Base-by-base conservation (phyloP, 2,113 vertebrate genomes). In the Cinclus mexicanus region DNA sequence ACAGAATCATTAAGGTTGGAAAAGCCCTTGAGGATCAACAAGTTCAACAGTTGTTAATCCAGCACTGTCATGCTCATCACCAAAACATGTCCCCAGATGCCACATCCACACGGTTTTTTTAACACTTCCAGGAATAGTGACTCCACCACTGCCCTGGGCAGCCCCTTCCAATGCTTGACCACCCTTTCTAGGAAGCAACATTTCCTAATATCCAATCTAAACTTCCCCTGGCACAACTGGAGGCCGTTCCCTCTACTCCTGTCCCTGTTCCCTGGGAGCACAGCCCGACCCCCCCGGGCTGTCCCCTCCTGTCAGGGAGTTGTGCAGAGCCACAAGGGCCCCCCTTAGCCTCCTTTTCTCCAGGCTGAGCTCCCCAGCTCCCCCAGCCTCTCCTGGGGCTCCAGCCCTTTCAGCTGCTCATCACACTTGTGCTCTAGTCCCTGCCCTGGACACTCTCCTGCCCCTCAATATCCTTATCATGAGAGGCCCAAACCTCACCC, bases 211-310 rank as follows among this genome's bases (percentile, higher is more conserved):
- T 23, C 29, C 47, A 35, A 42, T 9, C 29, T 55, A 61, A 61
- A 42, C 17, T 21, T 69, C 7, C 6, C 2, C n/a, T 23, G 25
- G 29, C 31, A 7, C 60, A 76, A 4, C n/a, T 1, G 12, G 9
- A 55, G 16, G 41, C 8, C 0, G 0, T 31, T 60, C 2, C 39
- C 39, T 60, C 26, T 3, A 3, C 0, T 14, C 23, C 37, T 24
- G 14, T 41, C 41, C 61, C n/a, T 41, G n/a, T 22, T 22, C 24
- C 39, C 47, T 31, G 28, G 6, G 9, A 89, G 61, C 24, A 76
- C 4, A 61, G 53, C 29, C 53, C 0, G 1, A 55, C 11, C 10
- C 18, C 13, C 25, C 25, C 21, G 0, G 1, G 53, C 39, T 68
- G 28, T 13, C 20, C 39, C 21, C 55, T 55, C 55, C 41, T 55